These are phyloP conservation scores for Philotrypesis tridentata DNA, from an alignment of 1,140 invertebrate species.

Conservation along the genomic window DNA sequence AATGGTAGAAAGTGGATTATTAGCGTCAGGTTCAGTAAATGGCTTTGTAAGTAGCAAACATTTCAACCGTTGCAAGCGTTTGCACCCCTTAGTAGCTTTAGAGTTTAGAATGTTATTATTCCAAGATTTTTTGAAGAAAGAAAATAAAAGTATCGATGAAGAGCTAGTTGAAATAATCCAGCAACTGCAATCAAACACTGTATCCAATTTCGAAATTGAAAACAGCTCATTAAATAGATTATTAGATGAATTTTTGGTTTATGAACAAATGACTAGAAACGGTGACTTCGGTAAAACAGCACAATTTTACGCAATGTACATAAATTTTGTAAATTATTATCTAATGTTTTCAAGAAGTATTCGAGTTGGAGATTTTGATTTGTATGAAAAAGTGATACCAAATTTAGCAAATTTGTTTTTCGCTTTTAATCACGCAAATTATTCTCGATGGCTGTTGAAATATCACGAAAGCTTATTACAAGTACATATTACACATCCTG, in stretches of 20 bases:
- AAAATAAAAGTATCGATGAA: background rate
- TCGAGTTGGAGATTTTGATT: no score
- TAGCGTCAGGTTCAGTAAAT: constrained; percentile 60
- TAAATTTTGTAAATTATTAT: no score
- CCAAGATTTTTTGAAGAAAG: constrained; percentile 59
- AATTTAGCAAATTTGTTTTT: no score
- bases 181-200: no score
- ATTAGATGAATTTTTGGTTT: constrained; percentile 50
- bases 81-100: constrained; percentile 54
- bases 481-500: constrained; percentile 50
- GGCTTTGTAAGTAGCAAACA: constrained; percentile 61
- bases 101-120: constrained; percentile 69
- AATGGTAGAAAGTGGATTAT: constrained; percentile 63
- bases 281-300: constrained; percentile 62
- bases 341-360: no score
- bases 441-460: no score
- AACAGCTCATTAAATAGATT: no score
- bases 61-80: constrained; percentile 64
- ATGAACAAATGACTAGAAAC: constrained; percentile 47
- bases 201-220: no score
- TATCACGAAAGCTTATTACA: no score
- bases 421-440: no score
- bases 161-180: background rate
- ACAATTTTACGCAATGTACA: constrained; percentile 59
- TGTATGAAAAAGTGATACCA: no score